These are phyloP conservation scores for Ceratoteleas bidentatus DNA, from an alignment of 1,140 invertebrate species.

Conservation along the genomic window DNA sequence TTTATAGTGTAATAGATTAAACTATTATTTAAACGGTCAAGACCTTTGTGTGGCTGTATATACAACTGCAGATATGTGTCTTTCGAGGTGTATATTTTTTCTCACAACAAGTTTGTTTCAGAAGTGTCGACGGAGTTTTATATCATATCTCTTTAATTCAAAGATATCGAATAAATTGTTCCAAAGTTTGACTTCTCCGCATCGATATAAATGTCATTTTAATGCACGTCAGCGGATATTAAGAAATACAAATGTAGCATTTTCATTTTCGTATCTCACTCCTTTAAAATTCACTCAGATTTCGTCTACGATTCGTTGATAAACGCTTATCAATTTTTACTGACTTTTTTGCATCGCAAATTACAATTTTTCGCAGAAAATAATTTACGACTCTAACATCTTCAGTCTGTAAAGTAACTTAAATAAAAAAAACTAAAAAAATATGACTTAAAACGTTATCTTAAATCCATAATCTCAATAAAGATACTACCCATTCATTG, in stretches of 20 bases:
- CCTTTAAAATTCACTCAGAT: constrained; percentile 25
- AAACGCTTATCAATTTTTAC: constrained; percentile 8
- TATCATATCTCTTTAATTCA: constrained; percentile 7
- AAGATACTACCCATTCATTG: no score
- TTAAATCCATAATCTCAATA: no score
- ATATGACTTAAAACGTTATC: no score
- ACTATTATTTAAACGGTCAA: not conserved
- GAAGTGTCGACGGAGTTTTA: not conserved
- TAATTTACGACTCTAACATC: no score
- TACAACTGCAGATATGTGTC: not conserved
- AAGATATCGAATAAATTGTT: constrained; percentile 7
- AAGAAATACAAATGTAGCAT: constrained; percentile 10
- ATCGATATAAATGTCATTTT: constrained; percentile 17
- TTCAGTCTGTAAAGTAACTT: no score
- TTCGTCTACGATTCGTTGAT: constrained; percentile 22
- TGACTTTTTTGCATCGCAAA: no score
- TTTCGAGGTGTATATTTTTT: not conserved
- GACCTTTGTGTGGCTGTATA: not conserved
- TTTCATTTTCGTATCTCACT: constrained; percentile 7
- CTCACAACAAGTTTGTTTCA: not conserved
- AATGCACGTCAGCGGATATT: constrained; percentile 4
- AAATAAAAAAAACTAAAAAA: not conserved
- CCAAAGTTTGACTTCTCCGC: constrained; percentile 20
- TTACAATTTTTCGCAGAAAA: not conserved
- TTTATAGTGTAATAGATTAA: constrained; percentile 3